Conservation (phyloP, 2,113 vertebrate species). For the Tinamus guttatus region DNA sequence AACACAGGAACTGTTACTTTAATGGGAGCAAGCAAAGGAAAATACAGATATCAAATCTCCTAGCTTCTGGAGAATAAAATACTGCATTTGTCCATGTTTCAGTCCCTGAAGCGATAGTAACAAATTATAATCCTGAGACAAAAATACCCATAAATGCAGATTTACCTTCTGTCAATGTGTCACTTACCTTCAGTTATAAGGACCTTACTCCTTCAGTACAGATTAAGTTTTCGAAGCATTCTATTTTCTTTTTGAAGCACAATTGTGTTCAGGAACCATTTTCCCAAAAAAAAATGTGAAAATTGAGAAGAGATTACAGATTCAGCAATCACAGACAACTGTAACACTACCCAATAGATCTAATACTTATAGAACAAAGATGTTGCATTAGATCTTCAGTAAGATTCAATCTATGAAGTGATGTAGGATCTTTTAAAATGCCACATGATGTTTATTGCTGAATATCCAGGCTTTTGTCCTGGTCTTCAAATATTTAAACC, state of each 20-base stretch:
- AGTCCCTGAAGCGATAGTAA: background rate
- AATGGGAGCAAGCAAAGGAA: background rate
- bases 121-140: background rate
- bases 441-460: background rate
- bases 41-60: background rate
- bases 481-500: background rate
- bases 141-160: background rate
- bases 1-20: background rate
- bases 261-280: background rate
- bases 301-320: background rate
- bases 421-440: background rate
- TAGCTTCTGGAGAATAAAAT: background rate
- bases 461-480: background rate
- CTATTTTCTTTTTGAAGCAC: background rate
- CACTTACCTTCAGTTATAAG: background rate
- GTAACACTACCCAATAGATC: background rate
- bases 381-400: background rate
- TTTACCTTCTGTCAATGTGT: background rate
- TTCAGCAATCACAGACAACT: background rate
- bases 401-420: background rate
- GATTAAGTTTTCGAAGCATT: background rate
- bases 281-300: background rate
- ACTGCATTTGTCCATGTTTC: background rate
- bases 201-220: background rate
- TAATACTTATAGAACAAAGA: background rate